These are phyloP conservation scores for Eospalax fontanierii DNA, from an alignment of 2,797 vertebrate genomes.

Conservation along the genomic window DNA sequence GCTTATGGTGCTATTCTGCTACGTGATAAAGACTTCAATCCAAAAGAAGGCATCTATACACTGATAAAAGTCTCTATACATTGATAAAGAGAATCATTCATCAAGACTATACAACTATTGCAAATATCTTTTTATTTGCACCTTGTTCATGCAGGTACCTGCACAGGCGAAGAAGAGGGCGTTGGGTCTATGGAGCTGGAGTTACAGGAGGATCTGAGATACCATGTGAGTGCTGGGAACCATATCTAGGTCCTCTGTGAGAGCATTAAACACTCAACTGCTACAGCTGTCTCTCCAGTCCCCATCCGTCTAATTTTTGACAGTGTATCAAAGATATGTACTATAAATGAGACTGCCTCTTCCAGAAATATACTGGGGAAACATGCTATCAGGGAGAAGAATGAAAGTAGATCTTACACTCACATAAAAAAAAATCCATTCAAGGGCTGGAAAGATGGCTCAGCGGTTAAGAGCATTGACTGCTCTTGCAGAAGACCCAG, in stretches of 20 bases:
- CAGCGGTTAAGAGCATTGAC: too few relatives aligned
- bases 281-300: background rate
- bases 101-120: background rate
- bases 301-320: background rate
- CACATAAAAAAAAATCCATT: too few relatives aligned
- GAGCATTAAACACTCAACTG: background rate
- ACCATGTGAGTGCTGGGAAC: too few relatives aligned
- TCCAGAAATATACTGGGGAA: background rate
- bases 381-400: background rate
- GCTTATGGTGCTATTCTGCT: background rate
- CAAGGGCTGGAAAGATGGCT: too few relatives aligned
- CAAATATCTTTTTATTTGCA: background rate
- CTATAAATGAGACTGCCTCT: background rate
- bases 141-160: background rate
- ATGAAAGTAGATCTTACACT: background rate
- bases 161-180: background rate
- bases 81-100: background rate
- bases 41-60: too few relatives aligned
- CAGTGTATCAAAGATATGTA: background rate
- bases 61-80: background rate
- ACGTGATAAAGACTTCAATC: background rate
- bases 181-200: background rate
- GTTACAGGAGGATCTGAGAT: background rate
- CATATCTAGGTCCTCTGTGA: background rate
- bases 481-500: too few relatives aligned